Conservation (phyloP, 2,113 vertebrate genomes). For the Phrynocephalus versicolor region DNA sequence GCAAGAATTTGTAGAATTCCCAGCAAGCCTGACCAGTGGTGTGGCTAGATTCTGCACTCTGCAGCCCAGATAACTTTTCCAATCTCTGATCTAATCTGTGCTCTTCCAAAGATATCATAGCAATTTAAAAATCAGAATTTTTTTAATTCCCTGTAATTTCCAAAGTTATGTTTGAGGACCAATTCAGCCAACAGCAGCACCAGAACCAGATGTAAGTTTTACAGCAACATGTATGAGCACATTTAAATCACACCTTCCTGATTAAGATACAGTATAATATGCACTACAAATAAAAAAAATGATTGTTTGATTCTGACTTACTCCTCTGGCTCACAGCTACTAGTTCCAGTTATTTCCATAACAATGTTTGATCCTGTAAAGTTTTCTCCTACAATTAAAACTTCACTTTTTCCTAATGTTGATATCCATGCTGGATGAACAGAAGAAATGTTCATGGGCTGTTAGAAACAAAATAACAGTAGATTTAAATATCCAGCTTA, state of each 20-base stretch:
- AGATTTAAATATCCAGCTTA: slow-evolving; percentile 25
- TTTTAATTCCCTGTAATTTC: neutral
- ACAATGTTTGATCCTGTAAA: slow-evolving; percentile 77
- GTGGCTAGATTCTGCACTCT: no score
- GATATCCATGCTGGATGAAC: slow-evolving; percentile 81
- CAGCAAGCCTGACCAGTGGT: no score
- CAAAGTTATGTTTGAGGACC: neutral
- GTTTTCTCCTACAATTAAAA: slow-evolving; percentile 81
- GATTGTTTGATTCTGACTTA: slow-evolving; percentile 68
- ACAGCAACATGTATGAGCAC: neutral
- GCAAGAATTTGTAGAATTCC: no score
- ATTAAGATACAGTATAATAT: neutral
- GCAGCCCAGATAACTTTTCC: no score
- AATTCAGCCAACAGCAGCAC: neutral
- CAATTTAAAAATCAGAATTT: neutral
- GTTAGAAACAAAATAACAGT: slow-evolving; percentile 62
- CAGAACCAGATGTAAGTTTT: neutral
- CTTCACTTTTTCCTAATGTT: slow-evolving; percentile 83
- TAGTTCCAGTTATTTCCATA: slow-evolving; percentile 78
- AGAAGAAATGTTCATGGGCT: slow-evolving; percentile 77
- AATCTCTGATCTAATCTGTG: neutral
- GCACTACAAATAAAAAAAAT: neutral
- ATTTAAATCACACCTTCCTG: neutral
- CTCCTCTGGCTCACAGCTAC: slow-evolving; percentile 79
- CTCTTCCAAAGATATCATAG: neutral